Base-by-base conservation (phyloP, 2,888 invertebrate species). In the Gymnoscelis rufifasciata region DNA sequence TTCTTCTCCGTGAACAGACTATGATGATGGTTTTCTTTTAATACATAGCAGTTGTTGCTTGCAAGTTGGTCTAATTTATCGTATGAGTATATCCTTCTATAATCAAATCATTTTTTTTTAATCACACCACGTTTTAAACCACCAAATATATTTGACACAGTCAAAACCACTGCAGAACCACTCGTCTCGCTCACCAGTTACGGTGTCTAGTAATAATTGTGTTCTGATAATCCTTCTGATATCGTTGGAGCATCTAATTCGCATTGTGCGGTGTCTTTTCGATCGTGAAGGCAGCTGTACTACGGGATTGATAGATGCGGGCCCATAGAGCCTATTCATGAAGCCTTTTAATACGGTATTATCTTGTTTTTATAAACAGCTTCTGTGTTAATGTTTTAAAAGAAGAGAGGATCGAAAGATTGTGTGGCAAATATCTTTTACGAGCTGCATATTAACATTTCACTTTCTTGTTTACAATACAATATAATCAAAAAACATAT, bases 161-260 rank as follows among this genome's bases (percentile, higher is more conserved):
- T 19, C 19, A 35, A 11, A 33, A n/a, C n/a, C 10, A 35, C 35
- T 19, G 15, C 35, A 10, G 19, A 10, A 33, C 19, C 19, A 15
- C 10, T n/a, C 10, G 5, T 33, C 2, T 33, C 2, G 7, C 10
- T 7, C 7, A 10, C 35, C 11, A 23, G 19, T 33, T 33, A 14
- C 35, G 28, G 6, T 3, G 11, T n/a, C 43, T 45, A 64, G 66
- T 71, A 74, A 74, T 80, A 80, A 81, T 81, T 79, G 77, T 77
- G 56, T 67, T 67, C 63, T 66, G 71, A 67, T 78, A 75, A 81
- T 79, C 77, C 71, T 54, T 64, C 63, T 65, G 63, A 64, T 65
- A 52, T 68, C 69, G 65, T 71, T 77, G 74, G 59, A 72, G 78
- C 83, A 74, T 64, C 59, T 78, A 83, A 86, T 81, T 79, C 79